These are phyloP conservation scores for Rugalucina vietnamica DNA, from an alignment of 2,888 invertebrate genomes.

Conservation along the genomic window DNA sequence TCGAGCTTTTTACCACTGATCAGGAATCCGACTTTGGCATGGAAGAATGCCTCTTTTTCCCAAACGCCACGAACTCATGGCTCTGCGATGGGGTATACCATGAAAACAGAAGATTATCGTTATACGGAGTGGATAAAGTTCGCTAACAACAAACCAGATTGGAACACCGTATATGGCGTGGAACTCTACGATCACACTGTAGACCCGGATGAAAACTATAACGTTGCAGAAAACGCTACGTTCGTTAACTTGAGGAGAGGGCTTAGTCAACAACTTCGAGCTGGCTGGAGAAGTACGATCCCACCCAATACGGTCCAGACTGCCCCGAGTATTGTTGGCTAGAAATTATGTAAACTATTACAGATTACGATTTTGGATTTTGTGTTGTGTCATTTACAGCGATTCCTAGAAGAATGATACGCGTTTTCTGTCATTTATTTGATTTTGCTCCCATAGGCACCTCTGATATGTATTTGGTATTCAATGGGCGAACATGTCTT, in stretches of 20 bases:
- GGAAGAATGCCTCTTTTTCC: conserved; percentile 61
- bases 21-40: conserved; percentile 12
- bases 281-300: conserved; percentile 36
- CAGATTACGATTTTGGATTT: too few species aligned
- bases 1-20: conserved; percentile 65
- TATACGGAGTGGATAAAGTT: conserved; percentile 65
- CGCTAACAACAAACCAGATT: conserved; percentile 41
- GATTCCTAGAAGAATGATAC: too few species aligned
- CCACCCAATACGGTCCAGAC: too few species aligned
- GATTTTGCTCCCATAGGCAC: too few species aligned
- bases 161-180: conserved; percentile 84
- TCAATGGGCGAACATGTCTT: too few species aligned
- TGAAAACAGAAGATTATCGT: conserved; percentile 63
- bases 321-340: too few species aligned
- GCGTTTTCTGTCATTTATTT: too few species aligned
- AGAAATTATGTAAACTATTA: too few species aligned
- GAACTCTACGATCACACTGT: conserved; percentile 91
- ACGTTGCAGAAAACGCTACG: conserved; percentile 86
- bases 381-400: too few species aligned
- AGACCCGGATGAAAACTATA: conserved; percentile 90
- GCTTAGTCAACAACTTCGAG: conserved; percentile 37
- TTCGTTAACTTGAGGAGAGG: conserved; percentile 68
- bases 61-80: conserved; percentile 65
- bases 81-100: conserved; percentile 67
- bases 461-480: too few species aligned